Evolutionary conservation across 2,888 invertebrate genomes (phyloP).

Genomic region (Drosophila ochracea): DNA sequence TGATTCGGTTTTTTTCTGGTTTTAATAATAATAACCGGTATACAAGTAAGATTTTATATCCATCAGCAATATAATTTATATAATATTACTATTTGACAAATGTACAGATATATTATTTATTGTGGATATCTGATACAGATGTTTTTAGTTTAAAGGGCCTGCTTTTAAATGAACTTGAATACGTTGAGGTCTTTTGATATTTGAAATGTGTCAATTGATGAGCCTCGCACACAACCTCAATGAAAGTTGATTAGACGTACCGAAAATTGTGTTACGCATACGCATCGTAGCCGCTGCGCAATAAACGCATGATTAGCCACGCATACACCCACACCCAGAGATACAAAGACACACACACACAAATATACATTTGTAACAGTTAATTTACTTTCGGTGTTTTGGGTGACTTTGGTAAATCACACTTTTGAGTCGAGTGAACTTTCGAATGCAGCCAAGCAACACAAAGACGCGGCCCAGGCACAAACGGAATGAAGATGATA

Average conservation of each 20-base stretch:
- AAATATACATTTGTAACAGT: conserved; percentile 62
- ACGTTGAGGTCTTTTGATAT: conserved; percentile 5
- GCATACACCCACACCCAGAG: conserved; percentile 9
- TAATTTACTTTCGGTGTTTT: conserved; percentile 72
- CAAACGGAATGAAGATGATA: conserved; percentile 32
- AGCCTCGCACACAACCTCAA: conserved; percentile 13
- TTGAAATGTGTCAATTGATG: conserved; percentile 23
- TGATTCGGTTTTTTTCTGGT: neutral
- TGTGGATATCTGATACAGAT: neutral
- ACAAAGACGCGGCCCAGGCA: conserved; percentile 31
- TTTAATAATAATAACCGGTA: neutral
- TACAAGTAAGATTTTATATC: neutral
- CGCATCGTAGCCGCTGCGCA: conserved; percentile 37
- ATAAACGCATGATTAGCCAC: conserved; percentile 48
- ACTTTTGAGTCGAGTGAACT: conserved; percentile 54
- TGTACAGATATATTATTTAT: neutral
- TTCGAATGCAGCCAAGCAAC: conserved; percentile 49
- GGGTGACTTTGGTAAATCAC: conserved; percentile 69
- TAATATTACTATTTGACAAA: neutral
- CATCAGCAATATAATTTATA: neutral
- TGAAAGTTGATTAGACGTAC: conserved; percentile 38
- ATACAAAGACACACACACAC: conserved; percentile 9
- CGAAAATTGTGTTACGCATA: conserved; percentile 38
- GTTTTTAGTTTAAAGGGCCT: neutral
- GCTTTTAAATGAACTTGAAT: neutral